A percentile compares a stretch with the other conserved stretches of the same genome.
Evolutionary conservation across 2,888 invertebrate species (phyloP).

Genomic region (Carterocephalus palaemon): DNA sequence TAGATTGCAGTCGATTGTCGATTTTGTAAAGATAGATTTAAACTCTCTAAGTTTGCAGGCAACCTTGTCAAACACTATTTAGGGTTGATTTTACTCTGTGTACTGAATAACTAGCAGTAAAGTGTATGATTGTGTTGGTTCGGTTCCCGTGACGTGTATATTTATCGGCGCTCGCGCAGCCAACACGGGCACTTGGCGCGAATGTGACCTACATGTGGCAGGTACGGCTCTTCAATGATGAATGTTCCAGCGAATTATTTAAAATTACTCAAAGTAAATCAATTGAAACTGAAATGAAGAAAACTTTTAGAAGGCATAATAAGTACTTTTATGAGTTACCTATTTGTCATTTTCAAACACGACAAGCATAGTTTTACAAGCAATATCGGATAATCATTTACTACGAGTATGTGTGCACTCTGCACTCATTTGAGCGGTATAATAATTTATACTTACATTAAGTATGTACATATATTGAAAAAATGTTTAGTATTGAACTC

Average conservation of each 20-base stretch:
- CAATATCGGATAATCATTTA: too few species aligned
- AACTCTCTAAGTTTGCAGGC: neutral
- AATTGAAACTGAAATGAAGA: neutral
- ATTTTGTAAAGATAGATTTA: neutral
- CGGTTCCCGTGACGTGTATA: constrained; percentile 65
- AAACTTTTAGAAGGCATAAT: neutral
- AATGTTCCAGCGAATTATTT: constrained; percentile 29
- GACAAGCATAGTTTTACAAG: too few species aligned
- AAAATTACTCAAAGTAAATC: neutral
- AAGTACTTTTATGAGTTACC: too few species aligned
- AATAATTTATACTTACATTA: too few species aligned
- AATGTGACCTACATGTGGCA: constrained; percentile 66
- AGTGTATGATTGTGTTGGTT: constrained; percentile 20
- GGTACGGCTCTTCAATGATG: constrained; percentile 40
- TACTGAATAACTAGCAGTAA: constrained; percentile 5
- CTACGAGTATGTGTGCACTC: too few species aligned
- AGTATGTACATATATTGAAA: too few species aligned
- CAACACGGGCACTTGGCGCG: constrained; percentile 64
- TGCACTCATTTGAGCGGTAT: too few species aligned
- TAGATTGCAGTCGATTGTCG: constrained; percentile 4
- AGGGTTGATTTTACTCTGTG: constrained; percentile 19
- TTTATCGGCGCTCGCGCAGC: constrained; percentile 66
- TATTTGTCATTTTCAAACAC: too few species aligned
- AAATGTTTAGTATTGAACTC: too few species aligned
- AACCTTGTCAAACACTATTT: constrained; percentile 7